Base-by-base conservation (phyloP, 2,797 vertebrate species). In the Gobionotothen gibberifrons region DNA sequence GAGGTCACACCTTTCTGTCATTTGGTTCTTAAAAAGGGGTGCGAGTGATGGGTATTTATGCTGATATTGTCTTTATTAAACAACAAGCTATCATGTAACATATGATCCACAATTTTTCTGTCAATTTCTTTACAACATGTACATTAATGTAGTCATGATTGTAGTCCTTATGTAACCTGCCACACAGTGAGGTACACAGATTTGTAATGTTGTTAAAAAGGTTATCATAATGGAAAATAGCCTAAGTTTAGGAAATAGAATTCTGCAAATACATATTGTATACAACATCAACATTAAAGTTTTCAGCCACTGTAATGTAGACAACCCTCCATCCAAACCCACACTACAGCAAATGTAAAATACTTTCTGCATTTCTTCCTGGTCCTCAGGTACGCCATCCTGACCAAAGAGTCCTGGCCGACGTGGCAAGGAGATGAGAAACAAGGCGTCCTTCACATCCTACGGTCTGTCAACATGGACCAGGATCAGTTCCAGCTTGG, bases 401-500 rank as follows among this genome's bases (percentile, higher is more conserved):
- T 99, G 81, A 99, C 98, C 62, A 97, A 95, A 92, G 97, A 97
- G 84, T 97, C 98, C 0, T 99, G 98, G 98, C 98, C 98, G 4
- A 93, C 93, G 0, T 99, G 98, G 98, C 95, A 87, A 74, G 98
- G 98, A 19, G 97, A 99, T 0, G 97, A 99, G 92, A 99, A 97
- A 47, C 96, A 99, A 90, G 98, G 98, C 0, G 97, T 99, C 17
- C 91, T 97, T 62, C 96, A 99, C 72, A 91, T 99, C 67, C 91
- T 99, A 48, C 95, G 95, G 11, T 97, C 97, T 0, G 98, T 99
- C 85, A 96, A 97, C 93, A 96, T 99, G 96, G 98, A 99, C 85
- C 93, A 94, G 56, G 97, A 99, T 84, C 98, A 99, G 85, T 99
- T 94, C 92, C 98, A 99, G 91, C 96, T 99, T 0, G 98, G 98